These are phyloP conservation scores for Caenorhabditis sp. DNA, from an alignment of 2,888 invertebrate genomes.

Conservation along the genomic window DNA sequence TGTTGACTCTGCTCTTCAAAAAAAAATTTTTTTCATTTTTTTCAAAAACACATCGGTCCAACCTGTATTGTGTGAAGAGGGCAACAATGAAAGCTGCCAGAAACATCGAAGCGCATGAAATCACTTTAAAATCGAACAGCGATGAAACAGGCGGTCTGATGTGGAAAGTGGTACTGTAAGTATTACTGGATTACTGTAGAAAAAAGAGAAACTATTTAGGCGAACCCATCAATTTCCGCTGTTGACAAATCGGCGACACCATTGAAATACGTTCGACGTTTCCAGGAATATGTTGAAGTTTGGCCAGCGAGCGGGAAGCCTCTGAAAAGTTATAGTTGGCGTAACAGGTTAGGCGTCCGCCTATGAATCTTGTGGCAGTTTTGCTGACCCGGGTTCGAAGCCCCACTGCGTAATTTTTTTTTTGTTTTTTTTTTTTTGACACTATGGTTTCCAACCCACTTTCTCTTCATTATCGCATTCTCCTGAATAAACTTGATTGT, in stretches of 20 bases:
- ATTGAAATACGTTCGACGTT: constrained; percentile 1
- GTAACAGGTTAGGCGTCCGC: too few relatives aligned
- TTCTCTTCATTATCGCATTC: constrained; percentile 29
- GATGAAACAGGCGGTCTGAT: constrained; percentile 44
- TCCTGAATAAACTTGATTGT: constrained; percentile 31
- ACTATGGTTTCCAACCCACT: constrained; percentile 8
- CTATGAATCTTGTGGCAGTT: background rate
- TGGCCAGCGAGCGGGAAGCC: background rate
- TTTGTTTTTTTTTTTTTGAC: constrained; percentile 25
- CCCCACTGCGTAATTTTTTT: too few relatives aligned
- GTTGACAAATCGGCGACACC: background rate
- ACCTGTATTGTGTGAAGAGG: constrained; percentile 72
- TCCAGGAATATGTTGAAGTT: constrained; percentile 5
- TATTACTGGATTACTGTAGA: background rate
- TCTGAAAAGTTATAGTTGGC: background rate
- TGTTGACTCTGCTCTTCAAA: constrained; percentile 60
- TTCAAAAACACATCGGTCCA: background rate
- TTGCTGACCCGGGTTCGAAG: too few relatives aligned
- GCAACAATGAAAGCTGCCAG: constrained; percentile 75
- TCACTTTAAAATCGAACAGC: constrained; percentile 73
- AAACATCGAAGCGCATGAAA: constrained; percentile 75
- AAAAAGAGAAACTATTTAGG: background rate
- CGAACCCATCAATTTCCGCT: background rate
- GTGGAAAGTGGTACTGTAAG: constrained; percentile 29
- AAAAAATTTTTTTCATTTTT: background rate